These are phyloP conservation scores for Glyptemys insculpta DNA, from an alignment of 2,797 vertebrate genomes.

Conservation along the genomic window DNA sequence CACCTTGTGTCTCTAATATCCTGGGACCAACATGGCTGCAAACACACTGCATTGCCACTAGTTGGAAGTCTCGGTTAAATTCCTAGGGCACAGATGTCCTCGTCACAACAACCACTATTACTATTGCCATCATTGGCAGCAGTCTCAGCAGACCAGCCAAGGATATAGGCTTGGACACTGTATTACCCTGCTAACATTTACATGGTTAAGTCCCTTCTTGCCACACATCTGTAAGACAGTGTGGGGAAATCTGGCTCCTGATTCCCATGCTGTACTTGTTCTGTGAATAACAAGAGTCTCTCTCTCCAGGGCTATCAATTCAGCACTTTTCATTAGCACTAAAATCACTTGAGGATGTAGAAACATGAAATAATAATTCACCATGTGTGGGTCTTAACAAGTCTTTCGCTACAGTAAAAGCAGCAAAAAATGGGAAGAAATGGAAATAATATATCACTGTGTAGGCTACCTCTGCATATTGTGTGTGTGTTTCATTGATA, in stretches of 20 bases:
- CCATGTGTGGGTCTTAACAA: background rate
- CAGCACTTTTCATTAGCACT: background rate
- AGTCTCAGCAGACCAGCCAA: background rate
- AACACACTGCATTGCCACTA: background rate
- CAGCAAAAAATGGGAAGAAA: background rate
- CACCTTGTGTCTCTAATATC: background rate
- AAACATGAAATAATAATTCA: background rate
- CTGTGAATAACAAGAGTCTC: background rate
- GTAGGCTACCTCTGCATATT: background rate
- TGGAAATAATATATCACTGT: background rate
- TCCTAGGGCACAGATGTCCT: background rate
- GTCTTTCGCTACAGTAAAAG: background rate
- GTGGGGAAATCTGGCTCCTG: background rate
- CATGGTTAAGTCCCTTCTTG: background rate
- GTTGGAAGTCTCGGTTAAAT: background rate
- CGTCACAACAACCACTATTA: background rate
- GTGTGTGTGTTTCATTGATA: background rate
- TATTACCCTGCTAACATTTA: background rate
- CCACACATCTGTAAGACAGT: background rate
- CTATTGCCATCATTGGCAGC: background rate
- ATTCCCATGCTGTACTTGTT: background rate
- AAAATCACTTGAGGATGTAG: background rate
- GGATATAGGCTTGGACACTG: background rate
- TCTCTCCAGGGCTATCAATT: background rate
- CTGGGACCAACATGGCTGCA: background rate